Conservation (phyloP, 2,797 vertebrate genomes). For the Chromobotia macracanthus region DNA sequence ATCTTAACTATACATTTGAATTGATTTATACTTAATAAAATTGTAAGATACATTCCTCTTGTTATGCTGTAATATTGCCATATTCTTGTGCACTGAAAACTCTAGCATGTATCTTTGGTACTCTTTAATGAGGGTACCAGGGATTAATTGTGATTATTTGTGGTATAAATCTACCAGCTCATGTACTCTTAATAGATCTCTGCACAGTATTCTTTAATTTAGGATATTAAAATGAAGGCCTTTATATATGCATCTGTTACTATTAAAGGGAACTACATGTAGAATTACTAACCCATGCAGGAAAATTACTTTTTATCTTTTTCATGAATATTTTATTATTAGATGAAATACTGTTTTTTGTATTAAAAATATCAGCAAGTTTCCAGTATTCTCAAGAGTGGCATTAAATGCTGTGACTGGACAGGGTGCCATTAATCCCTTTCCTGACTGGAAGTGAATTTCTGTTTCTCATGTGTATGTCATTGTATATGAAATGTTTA, state of each 20-base stretch:
- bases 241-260: background rate
- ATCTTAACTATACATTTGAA: background rate
- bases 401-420: background rate
- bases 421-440: background rate
- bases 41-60: slow-evolving; percentile 44
- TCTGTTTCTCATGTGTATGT: background rate
- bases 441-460: slow-evolving; percentile 20
- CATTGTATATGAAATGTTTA: slow-evolving; percentile 22
- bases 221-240: slow-evolving; percentile 1
- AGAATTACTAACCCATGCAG: slow-evolving; percentile 5
- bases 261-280: slow-evolving; percentile 29
- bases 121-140: slow-evolving; percentile 42
- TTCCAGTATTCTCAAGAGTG: slow-evolving; percentile 30
- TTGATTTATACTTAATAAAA: background rate
- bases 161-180: slow-evolving; percentile 21
- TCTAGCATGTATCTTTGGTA: slow-evolving; percentile 4
- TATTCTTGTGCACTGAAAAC: slow-evolving; percentile 26
- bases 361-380: slow-evolving; percentile 13
- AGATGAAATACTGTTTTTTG: slow-evolving; percentile 53
- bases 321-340: slow-evolving; percentile 42
- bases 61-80: slow-evolving; percentile 29
- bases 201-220: slow-evolving; percentile 37
- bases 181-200: slow-evolving; percentile 13
- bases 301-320: background rate
- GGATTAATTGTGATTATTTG: slow-evolving; percentile 14